Percentiles rank a stretch among this genome's conserved stretches.
phyloP scores from a whole-genome alignment of 2,888 invertebrate species.

The Cactoblastis cactorum region DNA sequence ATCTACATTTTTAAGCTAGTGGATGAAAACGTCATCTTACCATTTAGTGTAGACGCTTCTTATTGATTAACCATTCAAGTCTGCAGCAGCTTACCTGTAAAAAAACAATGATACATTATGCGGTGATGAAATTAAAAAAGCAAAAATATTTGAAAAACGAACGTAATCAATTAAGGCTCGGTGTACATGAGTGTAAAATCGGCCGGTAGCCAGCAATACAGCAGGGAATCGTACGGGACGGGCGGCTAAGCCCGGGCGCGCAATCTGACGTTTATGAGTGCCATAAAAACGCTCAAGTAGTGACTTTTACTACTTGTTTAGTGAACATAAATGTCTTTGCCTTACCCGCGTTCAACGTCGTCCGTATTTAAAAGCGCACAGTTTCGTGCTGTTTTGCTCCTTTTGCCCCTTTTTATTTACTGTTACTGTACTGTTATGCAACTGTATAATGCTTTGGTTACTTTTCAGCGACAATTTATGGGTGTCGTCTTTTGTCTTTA shows the following conservation, averaged over 20 bases:
- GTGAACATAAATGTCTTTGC: slow-evolving; percentile 81
- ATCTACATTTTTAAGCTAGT: background rate
- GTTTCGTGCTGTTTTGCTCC: slow-evolving; percentile 74
- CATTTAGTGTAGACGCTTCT: slow-evolving; percentile 42
- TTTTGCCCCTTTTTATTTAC: slow-evolving; percentile 74
- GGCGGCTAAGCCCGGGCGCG: slow-evolving; percentile 65
- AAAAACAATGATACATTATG: slow-evolving; percentile 43
- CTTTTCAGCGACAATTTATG: slow-evolving; percentile 74
- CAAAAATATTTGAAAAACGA: slow-evolving; percentile 51
- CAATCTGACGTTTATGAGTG: slow-evolving; percentile 81
- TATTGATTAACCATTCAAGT: slow-evolving; percentile 41
- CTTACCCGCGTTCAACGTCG: slow-evolving; percentile 75
- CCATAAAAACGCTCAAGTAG: slow-evolving; percentile 81
- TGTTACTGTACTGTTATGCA: slow-evolving; percentile 75
- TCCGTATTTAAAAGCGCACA: slow-evolving; percentile 78
- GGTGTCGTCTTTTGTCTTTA: slow-evolving; percentile 71
- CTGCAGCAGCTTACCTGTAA: slow-evolving; percentile 62
- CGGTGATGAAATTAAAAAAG: slow-evolving; percentile 32
- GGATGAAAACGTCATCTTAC: slow-evolving; percentile 44
- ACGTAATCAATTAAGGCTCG: slow-evolving; percentile 62
- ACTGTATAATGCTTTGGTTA: slow-evolving; percentile 76
- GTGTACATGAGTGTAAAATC: slow-evolving; percentile 30
- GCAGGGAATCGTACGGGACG: slow-evolving; percentile 45
- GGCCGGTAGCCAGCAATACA: slow-evolving; percentile 31
- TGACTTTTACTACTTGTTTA: slow-evolving; percentile 81